Conservation (phyloP, 2,113 vertebrate species). For the Chaenogobius annularis region DNA sequence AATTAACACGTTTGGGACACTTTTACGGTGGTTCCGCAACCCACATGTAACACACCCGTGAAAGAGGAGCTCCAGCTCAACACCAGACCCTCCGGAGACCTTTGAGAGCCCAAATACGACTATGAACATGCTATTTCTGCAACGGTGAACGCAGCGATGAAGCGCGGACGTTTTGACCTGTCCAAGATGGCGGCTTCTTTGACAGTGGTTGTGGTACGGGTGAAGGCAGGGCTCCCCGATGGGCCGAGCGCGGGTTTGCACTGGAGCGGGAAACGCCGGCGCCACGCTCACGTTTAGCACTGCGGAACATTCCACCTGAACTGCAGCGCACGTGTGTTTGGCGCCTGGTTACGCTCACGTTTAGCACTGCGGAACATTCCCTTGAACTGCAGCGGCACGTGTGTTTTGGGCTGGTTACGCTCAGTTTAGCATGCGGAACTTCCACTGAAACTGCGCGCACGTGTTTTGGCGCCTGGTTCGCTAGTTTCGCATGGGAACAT, state of each 20-base stretch:
- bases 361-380: too few species aligned
- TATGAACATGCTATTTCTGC: conserved; percentile 30
- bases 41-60: conserved; percentile 45
- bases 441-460: too few species aligned
- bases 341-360: too few species aligned
- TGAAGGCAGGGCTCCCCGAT: neutral
- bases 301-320: too few species aligned
- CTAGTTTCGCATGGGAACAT: too few species aligned
- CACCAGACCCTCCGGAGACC: conserved; percentile 80
- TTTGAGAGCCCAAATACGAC: conserved; percentile 33
- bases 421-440: too few species aligned
- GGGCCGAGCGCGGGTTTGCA: neutral
- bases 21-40: conserved; percentile 64
- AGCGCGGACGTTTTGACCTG: neutral
- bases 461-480: too few species aligned
- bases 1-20: conserved; percentile 56
- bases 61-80: conserved; percentile 51
- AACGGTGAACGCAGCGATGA: conserved; percentile 12
- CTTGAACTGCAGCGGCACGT: too few species aligned
- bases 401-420: too few species aligned
- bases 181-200: conserved; percentile 4
- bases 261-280: neutral
- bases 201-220: neutral
- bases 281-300: too few species aligned
- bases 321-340: too few species aligned